Conservation (phyloP, 2,888 invertebrate species). For the Phlogophora meticulosa region DNA sequence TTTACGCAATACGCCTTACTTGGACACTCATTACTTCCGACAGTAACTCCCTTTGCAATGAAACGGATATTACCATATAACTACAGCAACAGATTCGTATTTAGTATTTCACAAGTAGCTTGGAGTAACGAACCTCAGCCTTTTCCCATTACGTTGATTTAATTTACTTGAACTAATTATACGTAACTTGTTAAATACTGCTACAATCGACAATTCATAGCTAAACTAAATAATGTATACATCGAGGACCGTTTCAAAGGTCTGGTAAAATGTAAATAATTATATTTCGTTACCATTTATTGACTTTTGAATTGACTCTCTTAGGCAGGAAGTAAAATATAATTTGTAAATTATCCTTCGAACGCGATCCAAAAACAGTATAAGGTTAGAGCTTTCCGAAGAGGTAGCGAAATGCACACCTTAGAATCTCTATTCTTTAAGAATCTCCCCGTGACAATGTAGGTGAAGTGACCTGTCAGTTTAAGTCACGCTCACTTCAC, state of each 20-base stretch:
- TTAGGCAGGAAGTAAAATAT: conserved; percentile 22
- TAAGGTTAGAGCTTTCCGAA: too few species aligned
- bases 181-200: conserved; percentile 46
- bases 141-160: conserved; percentile 16
- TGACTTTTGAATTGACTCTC: conserved; percentile 44
- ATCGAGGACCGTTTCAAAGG: conserved; percentile 42
- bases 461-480: too few species aligned
- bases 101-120: not conserved
- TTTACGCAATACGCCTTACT: not conserved
- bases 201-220: conserved; percentile 45
- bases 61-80: too few species aligned
- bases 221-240: conserved; percentile 42
- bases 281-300: conserved; percentile 1
- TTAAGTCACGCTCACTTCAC: too few species aligned
- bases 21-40: too few species aligned
- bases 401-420: not conserved
- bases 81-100: not conserved
- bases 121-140: conserved; percentile 33
- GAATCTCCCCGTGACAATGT: too few species aligned
- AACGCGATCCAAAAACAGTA: too few species aligned
- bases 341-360: not conserved
- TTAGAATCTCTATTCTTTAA: too few species aligned
- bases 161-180: conserved; percentile 42
- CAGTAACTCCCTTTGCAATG: too few species aligned
- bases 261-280: not conserved